These are phyloP conservation scores for Philantomba maxwellii DNA, from an alignment of 2,113 vertebrate genomes.

Conservation along the genomic window DNA sequence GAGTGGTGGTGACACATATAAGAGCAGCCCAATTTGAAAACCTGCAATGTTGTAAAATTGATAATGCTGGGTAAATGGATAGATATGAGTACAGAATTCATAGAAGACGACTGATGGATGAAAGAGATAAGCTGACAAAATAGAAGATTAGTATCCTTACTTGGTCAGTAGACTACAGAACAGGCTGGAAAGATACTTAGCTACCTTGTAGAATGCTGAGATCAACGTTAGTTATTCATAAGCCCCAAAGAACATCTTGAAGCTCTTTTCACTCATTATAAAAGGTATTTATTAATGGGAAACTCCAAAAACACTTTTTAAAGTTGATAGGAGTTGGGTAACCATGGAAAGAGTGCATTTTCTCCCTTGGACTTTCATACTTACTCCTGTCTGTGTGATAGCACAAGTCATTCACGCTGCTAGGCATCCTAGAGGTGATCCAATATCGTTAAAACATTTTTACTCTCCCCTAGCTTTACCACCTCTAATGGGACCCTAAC, in stretches of 20 bases:
- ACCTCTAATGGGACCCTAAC: conserved; percentile 61
- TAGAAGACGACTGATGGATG: background rate
- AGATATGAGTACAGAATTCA: background rate
- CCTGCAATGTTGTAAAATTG: background rate
- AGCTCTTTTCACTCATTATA: conserved; percentile 6
- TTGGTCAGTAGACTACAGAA: background rate
- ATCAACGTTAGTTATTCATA: background rate
- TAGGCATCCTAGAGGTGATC: conserved; percentile 40
- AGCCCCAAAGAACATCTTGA: background rate
- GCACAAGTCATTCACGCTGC: conserved; percentile 22
- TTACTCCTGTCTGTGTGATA: conserved; percentile 20
- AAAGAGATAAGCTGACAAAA: background rate
- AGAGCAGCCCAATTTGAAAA: background rate
- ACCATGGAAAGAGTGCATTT: background rate
- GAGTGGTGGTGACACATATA: background rate
- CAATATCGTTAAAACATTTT: conserved; percentile 55
- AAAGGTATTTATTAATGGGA: conserved; percentile 29
- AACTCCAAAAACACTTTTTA: background rate
- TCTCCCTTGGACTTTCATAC: conserved; percentile 2
- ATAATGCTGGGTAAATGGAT: background rate
- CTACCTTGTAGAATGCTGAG: background rate
- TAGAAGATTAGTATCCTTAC: background rate
- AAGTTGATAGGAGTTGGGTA: background rate
- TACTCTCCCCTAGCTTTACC: conserved; percentile 55
- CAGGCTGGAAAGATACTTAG: background rate